Conservation (phyloP, 2,113 vertebrate genomes). For the Amphiprion percula region DNA sequence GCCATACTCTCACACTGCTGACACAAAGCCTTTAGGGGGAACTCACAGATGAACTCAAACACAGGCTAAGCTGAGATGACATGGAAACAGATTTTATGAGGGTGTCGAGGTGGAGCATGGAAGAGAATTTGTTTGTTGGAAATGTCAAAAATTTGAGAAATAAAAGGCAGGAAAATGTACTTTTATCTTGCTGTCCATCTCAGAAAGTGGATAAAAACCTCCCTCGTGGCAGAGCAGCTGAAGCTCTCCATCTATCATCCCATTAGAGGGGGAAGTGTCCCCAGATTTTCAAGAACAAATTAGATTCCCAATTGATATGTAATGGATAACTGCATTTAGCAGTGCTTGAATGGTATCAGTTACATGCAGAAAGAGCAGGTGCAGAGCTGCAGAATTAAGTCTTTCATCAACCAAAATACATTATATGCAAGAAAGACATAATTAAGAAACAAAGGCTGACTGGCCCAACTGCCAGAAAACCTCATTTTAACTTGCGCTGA, state of each 20-base stretch:
- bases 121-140: not conserved
- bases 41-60: not conserved
- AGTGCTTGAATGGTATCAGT: conserved; percentile 40
- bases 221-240: not conserved
- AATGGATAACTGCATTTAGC: conserved; percentile 48
- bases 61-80: not conserved
- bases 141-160: not conserved
- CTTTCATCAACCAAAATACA: not conserved
- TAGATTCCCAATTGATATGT: conserved; percentile 53
- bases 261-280: conserved; percentile 28
- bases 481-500: not conserved
- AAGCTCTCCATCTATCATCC: conserved; percentile 43
- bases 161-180: not conserved
- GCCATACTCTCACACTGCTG: not conserved
- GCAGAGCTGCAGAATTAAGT: conserved; percentile 13
- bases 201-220: not conserved
- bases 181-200: no score
- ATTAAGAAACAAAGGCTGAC: not conserved
- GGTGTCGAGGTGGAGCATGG: not conserved
- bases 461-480: not conserved
- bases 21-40: not conserved
- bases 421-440: not conserved
- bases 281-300: conserved; percentile 51
- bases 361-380: conserved; percentile 29
- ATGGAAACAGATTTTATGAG: not conserved